phyloP scores from a whole-genome alignment of 2,888 invertebrate species.

The Parelbella ahira region DNA sequence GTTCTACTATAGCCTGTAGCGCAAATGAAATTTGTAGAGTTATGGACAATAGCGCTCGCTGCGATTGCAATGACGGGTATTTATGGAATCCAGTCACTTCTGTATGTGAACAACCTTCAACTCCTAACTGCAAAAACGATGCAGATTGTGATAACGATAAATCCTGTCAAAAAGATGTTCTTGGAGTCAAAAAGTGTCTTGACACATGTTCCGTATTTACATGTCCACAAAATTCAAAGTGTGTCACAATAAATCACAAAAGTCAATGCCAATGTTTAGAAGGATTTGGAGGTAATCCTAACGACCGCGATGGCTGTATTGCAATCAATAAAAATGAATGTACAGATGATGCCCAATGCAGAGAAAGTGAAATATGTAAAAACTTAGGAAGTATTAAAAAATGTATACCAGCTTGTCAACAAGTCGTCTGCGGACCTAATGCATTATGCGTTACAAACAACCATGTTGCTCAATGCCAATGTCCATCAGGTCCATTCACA shows the following conservation, averaged over 20 bases:
- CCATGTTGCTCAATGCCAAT: constrained; percentile 93
- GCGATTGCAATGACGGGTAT: constrained; percentile 88
- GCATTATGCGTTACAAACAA: constrained; percentile 94
- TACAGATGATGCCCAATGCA: constrained; percentile 88
- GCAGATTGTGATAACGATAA: constrained; percentile 85
- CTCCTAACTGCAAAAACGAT: constrained; percentile 88
- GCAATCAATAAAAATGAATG: constrained; percentile 87
- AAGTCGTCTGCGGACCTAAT: constrained; percentile 89
- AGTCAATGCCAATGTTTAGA: constrained; percentile 91
- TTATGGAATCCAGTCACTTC: constrained; percentile 92
- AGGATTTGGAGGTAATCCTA: constrained; percentile 94
- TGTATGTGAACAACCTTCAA: constrained; percentile 91
- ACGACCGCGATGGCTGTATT: constrained; percentile 92
- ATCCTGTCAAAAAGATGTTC: constrained; percentile 90
- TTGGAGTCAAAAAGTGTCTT: constrained; percentile 91
- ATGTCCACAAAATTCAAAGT: constrained; percentile 91
- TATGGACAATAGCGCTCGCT: constrained; percentile 85
- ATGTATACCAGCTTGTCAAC: constrained; percentile 90
- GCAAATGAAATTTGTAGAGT: constrained; percentile 90
- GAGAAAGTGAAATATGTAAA: constrained; percentile 90
- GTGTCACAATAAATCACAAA: constrained; percentile 85
- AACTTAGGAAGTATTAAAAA: constrained; percentile 81
- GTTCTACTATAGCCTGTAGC: constrained; percentile 89
- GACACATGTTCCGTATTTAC: constrained; percentile 89
- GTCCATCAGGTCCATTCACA: constrained; percentile 91